Conservation (phyloP, 2,113 vertebrate species). For the Parus major region DNA sequence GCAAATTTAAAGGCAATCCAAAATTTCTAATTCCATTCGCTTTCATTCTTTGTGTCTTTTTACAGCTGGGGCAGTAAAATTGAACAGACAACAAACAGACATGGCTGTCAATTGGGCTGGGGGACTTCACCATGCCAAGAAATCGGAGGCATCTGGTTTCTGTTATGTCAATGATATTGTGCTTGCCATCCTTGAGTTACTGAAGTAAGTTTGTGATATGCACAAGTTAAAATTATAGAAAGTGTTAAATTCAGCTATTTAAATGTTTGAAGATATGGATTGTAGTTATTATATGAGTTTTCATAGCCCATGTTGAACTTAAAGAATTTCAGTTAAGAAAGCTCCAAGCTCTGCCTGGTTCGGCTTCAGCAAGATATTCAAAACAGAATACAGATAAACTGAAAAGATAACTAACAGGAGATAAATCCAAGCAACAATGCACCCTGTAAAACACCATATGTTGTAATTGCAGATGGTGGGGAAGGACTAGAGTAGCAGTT, state of each 20-base stretch:
- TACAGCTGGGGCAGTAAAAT: conserved; percentile 84
- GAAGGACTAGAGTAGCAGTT: neutral
- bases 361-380: neutral
- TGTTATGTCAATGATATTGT: conserved; percentile 89
- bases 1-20: neutral
- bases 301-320: neutral
- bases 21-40: neutral
- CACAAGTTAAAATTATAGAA: neutral
- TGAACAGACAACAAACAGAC: conserved; percentile 85
- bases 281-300: neutral
- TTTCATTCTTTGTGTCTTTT: neutral
- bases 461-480: neutral
- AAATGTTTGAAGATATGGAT: neutral
- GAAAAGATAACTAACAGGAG: neutral
- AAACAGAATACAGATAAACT: neutral
- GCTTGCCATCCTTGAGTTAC: conserved; percentile 83
- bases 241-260: neutral
- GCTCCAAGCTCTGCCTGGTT: neutral
- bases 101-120: conserved; percentile 88
- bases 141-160: conserved; percentile 84
- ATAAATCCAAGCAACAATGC: neutral
- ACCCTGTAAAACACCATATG: neutral
- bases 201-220: conserved; percentile 78
- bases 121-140: conserved; percentile 85
- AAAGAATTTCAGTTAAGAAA: neutral